A percentile compares a stretch with the other conserved stretches of the same genome.
These are phyloP conservation scores for Acanthosepion esculentum DNA, from an alignment of 2,888 invertebrate genomes.

Conservation along the genomic window DNA sequence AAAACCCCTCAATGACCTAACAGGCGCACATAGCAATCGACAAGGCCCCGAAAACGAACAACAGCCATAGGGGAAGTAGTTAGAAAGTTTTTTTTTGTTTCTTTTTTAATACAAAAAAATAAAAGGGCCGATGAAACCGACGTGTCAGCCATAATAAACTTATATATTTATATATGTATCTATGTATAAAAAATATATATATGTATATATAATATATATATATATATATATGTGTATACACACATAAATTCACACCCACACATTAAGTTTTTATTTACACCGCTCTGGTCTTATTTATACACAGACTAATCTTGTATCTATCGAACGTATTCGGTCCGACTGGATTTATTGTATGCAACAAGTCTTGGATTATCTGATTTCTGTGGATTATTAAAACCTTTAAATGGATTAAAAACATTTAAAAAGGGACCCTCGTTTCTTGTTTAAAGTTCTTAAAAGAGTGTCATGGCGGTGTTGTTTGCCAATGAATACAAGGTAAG, in stretches of 20 bases:
- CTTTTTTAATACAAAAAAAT: too few species aligned
- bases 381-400: background rate
- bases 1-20: background rate
- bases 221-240: background rate
- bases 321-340: too few species aligned
- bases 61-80: background rate
- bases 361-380: background rate
- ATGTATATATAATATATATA: background rate
- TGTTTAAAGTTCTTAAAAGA: background rate
- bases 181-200: background rate
- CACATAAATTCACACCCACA: background rate
- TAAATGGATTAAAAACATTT: background rate
- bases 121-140: background rate
- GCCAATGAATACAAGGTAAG: background rate
- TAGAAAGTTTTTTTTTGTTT: too few species aligned
- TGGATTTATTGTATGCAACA: background rate
- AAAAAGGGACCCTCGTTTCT: background rate
- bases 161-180: background rate
- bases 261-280: background rate
- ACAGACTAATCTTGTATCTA: background rate
- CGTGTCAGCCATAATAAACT: slow-evolving; percentile 6
- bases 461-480: background rate
- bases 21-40: background rate
- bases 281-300: background rate
- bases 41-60: background rate